Percentiles rank a stretch among this genome's conserved stretches.
Conservation (phyloP, 1,140 invertebrate species). For the Hyles vespertilio region DNA sequence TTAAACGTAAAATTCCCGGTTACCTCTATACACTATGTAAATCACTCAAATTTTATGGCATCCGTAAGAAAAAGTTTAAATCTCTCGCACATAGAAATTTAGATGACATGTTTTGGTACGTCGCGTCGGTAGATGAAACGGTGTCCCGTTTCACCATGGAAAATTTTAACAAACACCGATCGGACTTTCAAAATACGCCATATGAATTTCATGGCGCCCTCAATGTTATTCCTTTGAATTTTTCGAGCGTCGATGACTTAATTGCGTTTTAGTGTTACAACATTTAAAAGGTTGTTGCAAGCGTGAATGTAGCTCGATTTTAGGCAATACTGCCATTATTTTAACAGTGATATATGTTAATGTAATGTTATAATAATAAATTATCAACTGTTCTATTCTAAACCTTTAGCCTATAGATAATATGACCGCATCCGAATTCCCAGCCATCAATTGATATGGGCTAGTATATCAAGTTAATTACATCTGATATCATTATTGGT, state of each 20-base stretch:
- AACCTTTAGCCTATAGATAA: no score
- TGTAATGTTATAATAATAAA: no score
- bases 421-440: no score
- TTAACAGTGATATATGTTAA: no score
- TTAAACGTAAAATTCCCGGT: constrained; percentile 42
- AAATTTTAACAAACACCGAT: constrained; percentile 42
- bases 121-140: constrained; percentile 23
- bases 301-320: no score
- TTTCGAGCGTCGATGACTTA: constrained; percentile 10
- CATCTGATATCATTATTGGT: no score
- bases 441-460: no score
- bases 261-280: constrained; percentile 8
- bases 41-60: constrained; percentile 37
- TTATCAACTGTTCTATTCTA: no score
- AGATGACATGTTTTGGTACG: constrained; percentile 16
- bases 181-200: constrained; percentile 41
- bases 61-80: constrained; percentile 16
- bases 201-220: constrained; percentile 38
- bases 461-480: no score
- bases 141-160: constrained; percentile 40
- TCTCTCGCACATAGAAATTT: constrained; percentile 20
- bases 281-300: background rate
- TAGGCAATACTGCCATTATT: no score
- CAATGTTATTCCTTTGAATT: constrained; percentile 10
- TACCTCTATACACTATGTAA: constrained; percentile 33